phyloP scores from a whole-genome alignment of 2,797 vertebrate genomes.

The Ptychadena robeensis region DNA sequence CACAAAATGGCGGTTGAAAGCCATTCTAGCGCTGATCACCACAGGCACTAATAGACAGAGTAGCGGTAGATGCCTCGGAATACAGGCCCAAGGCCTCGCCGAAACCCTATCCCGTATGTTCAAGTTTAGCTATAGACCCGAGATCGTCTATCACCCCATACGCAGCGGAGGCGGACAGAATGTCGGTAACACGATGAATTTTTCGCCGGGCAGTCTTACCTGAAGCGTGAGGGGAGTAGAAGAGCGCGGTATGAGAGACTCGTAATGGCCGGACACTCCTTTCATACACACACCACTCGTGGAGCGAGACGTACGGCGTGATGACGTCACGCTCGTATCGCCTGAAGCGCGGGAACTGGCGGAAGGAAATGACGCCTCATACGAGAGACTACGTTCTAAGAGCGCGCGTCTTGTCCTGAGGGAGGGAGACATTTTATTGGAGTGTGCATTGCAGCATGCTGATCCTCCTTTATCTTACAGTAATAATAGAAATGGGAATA shows the following conservation, averaged over 20 bases:
- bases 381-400: too few relatives aligned
- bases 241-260: background rate
- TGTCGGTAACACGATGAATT: too few relatives aligned
- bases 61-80: background rate
- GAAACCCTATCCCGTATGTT: too few relatives aligned
- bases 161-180: background rate
- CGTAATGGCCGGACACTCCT: slow-evolving; percentile 14
- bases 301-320: slow-evolving; percentile 16
- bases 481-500: too few relatives aligned
- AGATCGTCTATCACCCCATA: background rate
- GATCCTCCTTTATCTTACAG: background rate
- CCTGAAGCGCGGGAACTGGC: slow-evolving; percentile 26
- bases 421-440: background rate
- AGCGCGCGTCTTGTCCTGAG: background rate
- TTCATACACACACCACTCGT: slow-evolving; percentile 47
- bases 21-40: background rate
- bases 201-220: background rate
- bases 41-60: background rate
- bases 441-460: background rate
- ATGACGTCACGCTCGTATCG: slow-evolving; percentile 18
- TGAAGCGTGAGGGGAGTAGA: background rate
- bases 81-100: background rate
- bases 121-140: background rate
- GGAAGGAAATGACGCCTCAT: slow-evolving; percentile 27
- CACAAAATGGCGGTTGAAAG: slow-evolving; percentile 26